Evolutionary conservation across 2,113 vertebrate species (phyloP).

Genomic region (Oenanthe oenanthe): DNA sequence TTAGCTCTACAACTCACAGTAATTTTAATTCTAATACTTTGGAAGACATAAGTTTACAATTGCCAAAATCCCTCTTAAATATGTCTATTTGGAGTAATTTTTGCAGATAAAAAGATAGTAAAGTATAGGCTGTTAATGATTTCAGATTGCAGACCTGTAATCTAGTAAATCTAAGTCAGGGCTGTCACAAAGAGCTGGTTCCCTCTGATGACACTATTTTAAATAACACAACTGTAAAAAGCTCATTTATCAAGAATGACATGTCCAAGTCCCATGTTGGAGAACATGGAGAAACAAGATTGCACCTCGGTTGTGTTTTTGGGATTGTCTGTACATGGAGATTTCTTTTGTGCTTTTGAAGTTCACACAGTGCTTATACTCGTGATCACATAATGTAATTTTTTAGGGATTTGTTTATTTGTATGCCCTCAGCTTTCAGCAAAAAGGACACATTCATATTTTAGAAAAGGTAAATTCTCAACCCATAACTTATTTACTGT

Average conservation of each 20-base stretch:
- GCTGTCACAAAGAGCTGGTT: not conserved
- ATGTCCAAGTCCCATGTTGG: not conserved
- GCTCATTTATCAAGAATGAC: not conserved
- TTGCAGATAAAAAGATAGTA: not conserved
- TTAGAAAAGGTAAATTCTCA: not conserved
- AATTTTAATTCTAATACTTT: not conserved
- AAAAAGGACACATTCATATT: not conserved
- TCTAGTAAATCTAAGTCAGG: not conserved
- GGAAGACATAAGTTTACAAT: not conserved
- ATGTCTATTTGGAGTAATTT: not conserved
- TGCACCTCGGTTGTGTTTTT: not conserved
- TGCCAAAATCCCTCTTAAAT: not conserved
- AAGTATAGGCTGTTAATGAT: not conserved
- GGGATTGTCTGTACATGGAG: not conserved
- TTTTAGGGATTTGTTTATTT: not conserved
- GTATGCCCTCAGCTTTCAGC: not conserved
- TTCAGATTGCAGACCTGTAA: not conserved
- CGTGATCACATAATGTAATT: not conserved
- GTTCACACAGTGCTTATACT: not conserved
- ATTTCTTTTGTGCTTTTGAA: not conserved
- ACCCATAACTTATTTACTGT: not conserved
- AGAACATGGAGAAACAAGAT: not conserved
- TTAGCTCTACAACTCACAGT: not conserved
- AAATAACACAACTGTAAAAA: not conserved
- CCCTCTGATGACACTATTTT: not conserved